Evolutionary conservation across 2,797 vertebrate genomes (phyloP).

Genomic region (Tiaroga cobitis): DNA sequence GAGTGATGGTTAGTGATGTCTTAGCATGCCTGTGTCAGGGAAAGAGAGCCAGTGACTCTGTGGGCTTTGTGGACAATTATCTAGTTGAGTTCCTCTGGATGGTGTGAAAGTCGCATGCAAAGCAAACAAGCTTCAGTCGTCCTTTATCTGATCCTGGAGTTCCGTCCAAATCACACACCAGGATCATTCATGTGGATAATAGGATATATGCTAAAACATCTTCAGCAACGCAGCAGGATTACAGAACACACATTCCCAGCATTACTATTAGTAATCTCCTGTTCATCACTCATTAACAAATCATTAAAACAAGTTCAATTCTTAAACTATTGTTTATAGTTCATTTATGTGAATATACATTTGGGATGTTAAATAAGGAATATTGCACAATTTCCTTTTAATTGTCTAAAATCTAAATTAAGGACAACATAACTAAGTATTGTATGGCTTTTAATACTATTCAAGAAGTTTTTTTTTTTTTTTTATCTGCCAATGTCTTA

Average conservation of each 20-base stretch:
- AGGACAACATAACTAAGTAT: background rate
- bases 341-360: background rate
- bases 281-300: background rate
- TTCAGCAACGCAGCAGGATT: slow-evolving; percentile 74
- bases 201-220: slow-evolving; percentile 81
- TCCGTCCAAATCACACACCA: slow-evolving; percentile 66
- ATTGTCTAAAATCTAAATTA: background rate
- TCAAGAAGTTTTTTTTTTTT: background rate
- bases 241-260: slow-evolving; percentile 71
- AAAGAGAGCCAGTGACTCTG: slow-evolving; percentile 68
- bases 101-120: slow-evolving; percentile 77
- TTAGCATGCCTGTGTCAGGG: slow-evolving; percentile 74
- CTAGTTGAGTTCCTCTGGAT: slow-evolving; percentile 75
- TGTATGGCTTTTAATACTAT: background rate
- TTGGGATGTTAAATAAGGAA: background rate
- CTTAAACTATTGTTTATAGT: background rate
- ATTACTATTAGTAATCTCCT: slow-evolving; percentile 14
- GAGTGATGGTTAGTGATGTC: slow-evolving; percentile 74
- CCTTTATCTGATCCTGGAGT: slow-evolving; percentile 75
- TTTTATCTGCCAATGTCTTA: background rate
- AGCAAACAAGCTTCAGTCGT: slow-evolving; percentile 73
- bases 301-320: background rate
- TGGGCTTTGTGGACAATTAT: slow-evolving; percentile 78
- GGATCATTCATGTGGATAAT: slow-evolving; percentile 71
- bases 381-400: background rate